Base-by-base conservation (phyloP, 1,140 invertebrate genomes). In the Arctopsyche grandis region DNA sequence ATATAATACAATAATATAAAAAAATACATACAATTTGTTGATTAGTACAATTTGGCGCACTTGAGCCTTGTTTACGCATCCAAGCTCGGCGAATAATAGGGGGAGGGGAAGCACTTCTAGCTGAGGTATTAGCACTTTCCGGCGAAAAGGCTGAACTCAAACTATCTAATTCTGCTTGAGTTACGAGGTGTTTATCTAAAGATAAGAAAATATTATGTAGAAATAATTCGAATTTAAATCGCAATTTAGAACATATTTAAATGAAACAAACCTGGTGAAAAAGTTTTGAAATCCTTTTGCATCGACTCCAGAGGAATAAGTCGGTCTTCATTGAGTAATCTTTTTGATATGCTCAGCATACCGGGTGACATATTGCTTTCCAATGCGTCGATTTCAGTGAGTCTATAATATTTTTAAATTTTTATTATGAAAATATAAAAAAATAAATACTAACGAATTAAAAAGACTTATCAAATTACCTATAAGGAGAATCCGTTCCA, bases 61-160 rank as follows among this genome's bases (percentile, higher is more conserved):
- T 19, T 52, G 82, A 86, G 76, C 85, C 83, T 12, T 83, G 75
- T 81, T 84, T 84, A 83, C 82, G 86, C 79, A 60, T 82, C 58
- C 85, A 83, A 5, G 85, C 88, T 22, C 90, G 81, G 52, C 91
- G 84, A 46, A 93, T 84, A 80, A 93, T 93, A 0, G 91, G 90
- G 0, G 91, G 91, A 3, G 91, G 91, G 14, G 88, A 86, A 48
- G 22, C 16, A 44, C 74, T 76, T 76, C 74, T 76, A 9, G 9
- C 16, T 5, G 74, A 43, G 0, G 29, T 29, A 48, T 76, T 63
- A 44, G 24, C 52, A 24, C 22, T 29, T 43, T 76, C 38, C 22
- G 60, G 60, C 24, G 75, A 77, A 22, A 77, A 24, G 9, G 22
- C 26, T 19, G 14, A 7, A n/a, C 46, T 29, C 26, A 74, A 58